Base-by-base conservation (phyloP, 1,140 invertebrate species). In the Nasonia vitripennis region DNA sequence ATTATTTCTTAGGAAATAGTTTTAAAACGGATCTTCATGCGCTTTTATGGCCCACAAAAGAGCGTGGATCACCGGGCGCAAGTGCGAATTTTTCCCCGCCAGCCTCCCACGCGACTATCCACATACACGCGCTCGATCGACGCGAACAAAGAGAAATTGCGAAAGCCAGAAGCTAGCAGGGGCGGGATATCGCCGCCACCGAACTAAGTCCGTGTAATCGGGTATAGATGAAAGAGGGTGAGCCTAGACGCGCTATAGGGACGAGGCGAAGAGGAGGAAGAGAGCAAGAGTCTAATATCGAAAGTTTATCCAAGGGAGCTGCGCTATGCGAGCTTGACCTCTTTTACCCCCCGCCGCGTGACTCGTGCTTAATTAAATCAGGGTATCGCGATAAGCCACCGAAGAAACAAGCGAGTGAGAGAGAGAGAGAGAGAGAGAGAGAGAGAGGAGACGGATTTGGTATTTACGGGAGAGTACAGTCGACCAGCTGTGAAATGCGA, bases 141-240 rank as follows among this genome's bases (percentile, higher is more conserved):
- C 88, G 81, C 88, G 89, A 91, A 91, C 91, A 91, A 91, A 91
- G 90, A 89, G 87, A 88, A 86, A 86, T 79, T 83, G 45, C 79
- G 45, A 85, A 41, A 86, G 9, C 34, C 34, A 37, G 34, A 37
- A 37, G 34, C 34, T 37, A 3, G 41, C 4, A 17, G 75, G 73
- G 78, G 78, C 70, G 84, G 84, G 55, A 81, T 82, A 75, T 78
- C 84, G 45, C 11, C 20, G 37, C 41, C 41, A 71, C 34, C 20
- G 27, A 81, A 51, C 79, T 81, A 81, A 85, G 79, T 68, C 75
- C 34, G 74, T 71, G 80, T 79, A 83, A 82, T 83, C 85, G 85
- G 27, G 45, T 67, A 70, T 86, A 71, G 71, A 81, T 86, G 77
- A 70, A 62, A 17, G 62, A 62, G 41, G 41, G 23, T 62, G 55